phyloP scores from a whole-genome alignment of 2,888 invertebrate species.

The Meteorus cinctellus region DNA sequence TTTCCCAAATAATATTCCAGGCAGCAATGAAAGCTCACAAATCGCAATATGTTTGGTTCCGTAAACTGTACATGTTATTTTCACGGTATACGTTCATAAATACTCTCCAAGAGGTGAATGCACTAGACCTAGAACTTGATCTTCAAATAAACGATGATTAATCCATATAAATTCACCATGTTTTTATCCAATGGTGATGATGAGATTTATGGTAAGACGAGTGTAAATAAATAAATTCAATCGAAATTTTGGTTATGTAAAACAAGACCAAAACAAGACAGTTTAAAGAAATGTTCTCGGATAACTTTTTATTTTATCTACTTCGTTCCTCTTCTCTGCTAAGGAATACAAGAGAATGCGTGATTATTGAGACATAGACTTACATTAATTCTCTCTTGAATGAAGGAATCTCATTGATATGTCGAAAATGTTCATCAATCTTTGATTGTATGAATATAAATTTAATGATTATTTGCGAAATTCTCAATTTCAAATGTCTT shows the following conservation, averaged over 20 bases:
- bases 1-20: slow-evolving; percentile 68
- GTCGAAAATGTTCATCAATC: slow-evolving; percentile 16
- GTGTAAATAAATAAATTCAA: slow-evolving; percentile 42
- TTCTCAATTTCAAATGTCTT: not conserved
- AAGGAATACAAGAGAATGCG: not conserved
- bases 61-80: slow-evolving; percentile 89
- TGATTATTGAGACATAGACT: no score
- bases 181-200: not conserved
- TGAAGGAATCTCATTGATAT: not conserved
- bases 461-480: slow-evolving; percentile 8
- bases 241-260: slow-evolving; percentile 15
- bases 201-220: slow-evolving; percentile 16
- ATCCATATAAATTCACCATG: slow-evolving; percentile 41
- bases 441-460: slow-evolving; percentile 25
- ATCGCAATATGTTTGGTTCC: slow-evolving; percentile 97
- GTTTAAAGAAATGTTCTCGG: not conserved
- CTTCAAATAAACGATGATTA: slow-evolving; percentile 79
- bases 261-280: not conserved
- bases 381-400: no score
- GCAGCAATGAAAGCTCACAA: slow-evolving; percentile 89
- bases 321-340: not conserved
- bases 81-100: slow-evolving; percentile 95
- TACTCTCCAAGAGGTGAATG: slow-evolving; percentile 84
- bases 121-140: slow-evolving; percentile 85
- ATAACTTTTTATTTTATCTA: not conserved